A percentile compares a stretch with the other conserved stretches of the same genome.
phyloP scores from a whole-genome alignment of 2,888 invertebrate genomes.

The Strigamia transsilvanica region DNA sequence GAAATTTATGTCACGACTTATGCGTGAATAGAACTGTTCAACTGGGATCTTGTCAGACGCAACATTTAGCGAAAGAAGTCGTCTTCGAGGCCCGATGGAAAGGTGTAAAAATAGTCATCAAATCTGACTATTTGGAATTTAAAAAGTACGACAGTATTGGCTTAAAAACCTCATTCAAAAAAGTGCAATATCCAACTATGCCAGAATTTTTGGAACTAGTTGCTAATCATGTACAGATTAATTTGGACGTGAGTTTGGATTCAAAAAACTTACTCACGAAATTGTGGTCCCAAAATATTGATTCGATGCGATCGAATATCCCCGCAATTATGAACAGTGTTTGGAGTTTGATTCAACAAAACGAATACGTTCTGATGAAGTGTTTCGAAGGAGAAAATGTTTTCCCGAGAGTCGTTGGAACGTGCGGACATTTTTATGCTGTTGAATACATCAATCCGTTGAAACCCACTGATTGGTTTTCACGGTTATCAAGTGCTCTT shows the following conservation, averaged over 20 bases:
- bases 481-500: constrained; percentile 60
- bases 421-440: constrained; percentile 74
- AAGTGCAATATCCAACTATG: constrained; percentile 55
- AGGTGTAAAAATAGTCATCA: constrained; percentile 70
- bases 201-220: constrained; percentile 56
- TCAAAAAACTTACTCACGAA: background rate
- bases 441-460: constrained; percentile 72
- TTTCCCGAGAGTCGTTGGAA: constrained; percentile 73
- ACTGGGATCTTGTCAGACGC: constrained; percentile 71
- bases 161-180: constrained; percentile 27
- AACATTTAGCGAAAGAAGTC: constrained; percentile 71
- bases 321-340: constrained; percentile 69
- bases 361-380: constrained; percentile 73
- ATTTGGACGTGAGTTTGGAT: constrained; percentile 55
- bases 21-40: constrained; percentile 69
- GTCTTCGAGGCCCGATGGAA: constrained; percentile 72
- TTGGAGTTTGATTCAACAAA: constrained; percentile 73
- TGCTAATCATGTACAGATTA: constrained; percentile 54
- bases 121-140: constrained; percentile 62
- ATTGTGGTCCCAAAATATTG: constrained; percentile 35
- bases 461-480: constrained; percentile 60
- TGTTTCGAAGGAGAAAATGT: constrained; percentile 71
- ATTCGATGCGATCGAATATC: background rate
- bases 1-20: constrained; percentile 72
- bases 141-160: constrained; percentile 53